Evolutionary conservation across 1,140 invertebrate species (phyloP), one percentile per base, ranked within the genome.

Genomic region (Drosophila quadrilineata): DNA sequence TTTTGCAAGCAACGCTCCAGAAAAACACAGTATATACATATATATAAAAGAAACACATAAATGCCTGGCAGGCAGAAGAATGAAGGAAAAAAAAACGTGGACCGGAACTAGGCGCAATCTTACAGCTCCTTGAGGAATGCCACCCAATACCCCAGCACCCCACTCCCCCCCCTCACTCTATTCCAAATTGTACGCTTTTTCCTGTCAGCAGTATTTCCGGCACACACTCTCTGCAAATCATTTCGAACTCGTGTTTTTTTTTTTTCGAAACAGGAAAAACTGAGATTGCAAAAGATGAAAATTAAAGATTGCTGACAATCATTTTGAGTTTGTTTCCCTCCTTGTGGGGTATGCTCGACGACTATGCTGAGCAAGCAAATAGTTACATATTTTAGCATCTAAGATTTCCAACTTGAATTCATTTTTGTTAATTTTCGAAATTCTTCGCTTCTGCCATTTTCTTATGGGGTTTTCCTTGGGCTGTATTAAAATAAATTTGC

Each of bases 221-320:
- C 19, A 19, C 24, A 6, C 16, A 10, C 29, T 10, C 33, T 40
- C 2, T 33, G 43, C 36, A 52, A 26, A 58, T 58, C 35, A 52
- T 50, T 54, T 65, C 43, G 54, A 43, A 8, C 41, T 40, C 49
- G 41, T 45, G 38, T 33, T 43, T 26, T n/a, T 6, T 29, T 21
- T 31, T 24, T 14, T 52, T 50, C 50, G 36, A 50, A 24, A 16
- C 12, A 9, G 14, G 53, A 60, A 53, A 53, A 29, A 69, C 69
- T 43, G 72, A 82, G 77, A 84, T 82, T 82, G 76, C 14, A 63
- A 74, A 80, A 82, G 72, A 82, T 82, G 63, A 52, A 82, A 82
- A 72, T 82, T 82, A 75, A 76, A 82, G 68, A 82, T 82, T 82
- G 49, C 40, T 9, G 6, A 28, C 19, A 16, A 67, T 19, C 17